Evolutionary conservation across 2,113 vertebrate species (phyloP).

Genomic region (Alosa alosa): DNA sequence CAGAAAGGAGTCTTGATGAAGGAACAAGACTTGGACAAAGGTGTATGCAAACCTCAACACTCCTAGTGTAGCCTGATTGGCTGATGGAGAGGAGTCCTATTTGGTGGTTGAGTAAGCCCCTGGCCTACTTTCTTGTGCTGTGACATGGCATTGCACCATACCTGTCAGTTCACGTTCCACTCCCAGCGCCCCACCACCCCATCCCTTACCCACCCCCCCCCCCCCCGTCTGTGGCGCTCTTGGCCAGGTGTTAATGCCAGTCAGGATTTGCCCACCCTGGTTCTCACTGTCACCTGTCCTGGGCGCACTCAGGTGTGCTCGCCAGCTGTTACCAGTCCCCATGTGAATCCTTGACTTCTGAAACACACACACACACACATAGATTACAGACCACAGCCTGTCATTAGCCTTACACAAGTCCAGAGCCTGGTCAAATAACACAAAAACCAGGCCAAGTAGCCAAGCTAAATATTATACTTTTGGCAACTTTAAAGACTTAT

Average conservation of each 20-base stretch:
- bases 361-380: background rate
- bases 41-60: background rate
- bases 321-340: constrained; percentile 13
- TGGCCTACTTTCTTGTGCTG: constrained; percentile 25
- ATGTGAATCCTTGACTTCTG: background rate
- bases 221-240: background rate
- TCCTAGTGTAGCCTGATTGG: background rate
- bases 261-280: constrained; percentile 14
- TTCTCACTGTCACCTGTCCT: background rate
- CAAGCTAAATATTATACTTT: background rate
- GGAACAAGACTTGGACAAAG: background rate
- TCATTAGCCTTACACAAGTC: background rate
- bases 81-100: background rate
- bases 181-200: background rate
- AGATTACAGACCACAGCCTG: background rate
- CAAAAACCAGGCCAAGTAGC: background rate
- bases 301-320: constrained; percentile 10
- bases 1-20: background rate
- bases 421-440: constrained; percentile 1
- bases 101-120: constrained; percentile 14
- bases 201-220: background rate
- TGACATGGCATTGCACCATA: background rate
- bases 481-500: too few species aligned
- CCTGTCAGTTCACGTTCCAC: constrained; percentile 4
- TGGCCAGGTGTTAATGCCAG: constrained; percentile 2